Conservation (phyloP, 1,140 invertebrate species). For the Sogatella furcifera region DNA sequence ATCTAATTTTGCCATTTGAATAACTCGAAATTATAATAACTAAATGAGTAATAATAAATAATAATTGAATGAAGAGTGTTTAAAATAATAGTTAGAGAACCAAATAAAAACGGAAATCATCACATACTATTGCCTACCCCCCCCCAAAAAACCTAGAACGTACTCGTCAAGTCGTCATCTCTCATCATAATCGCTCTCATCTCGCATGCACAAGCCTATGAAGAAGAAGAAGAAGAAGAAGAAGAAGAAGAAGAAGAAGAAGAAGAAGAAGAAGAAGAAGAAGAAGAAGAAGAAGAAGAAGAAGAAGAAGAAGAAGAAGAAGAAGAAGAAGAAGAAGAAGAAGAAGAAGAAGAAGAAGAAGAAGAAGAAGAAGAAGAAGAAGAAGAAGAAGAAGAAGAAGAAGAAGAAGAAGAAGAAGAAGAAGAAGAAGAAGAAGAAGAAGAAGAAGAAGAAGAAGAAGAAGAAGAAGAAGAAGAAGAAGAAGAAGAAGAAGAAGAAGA, state of each 20-base stretch:
- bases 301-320: not conserved
- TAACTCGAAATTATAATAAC: no score
- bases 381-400: not conserved
- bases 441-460: slow-evolving; percentile 1
- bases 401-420: not conserved
- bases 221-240: not conserved
- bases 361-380: not conserved
- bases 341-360: not conserved
- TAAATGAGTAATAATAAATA: no score
- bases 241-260: slow-evolving; percentile 1
- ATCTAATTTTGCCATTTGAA: no score
- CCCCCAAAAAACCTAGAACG: no score
- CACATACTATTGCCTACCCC: no score
- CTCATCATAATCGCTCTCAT: no score
- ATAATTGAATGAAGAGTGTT: no score
- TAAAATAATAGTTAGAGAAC: no score
- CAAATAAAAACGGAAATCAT: no score
- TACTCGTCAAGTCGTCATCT: no score
- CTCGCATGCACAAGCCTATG: no score
- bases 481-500: not conserved
- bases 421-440: not conserved
- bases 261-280: slow-evolving; percentile 1
- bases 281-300: slow-evolving; percentile 1
- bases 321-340: not conserved
- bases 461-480: not conserved